phyloP scores from a whole-genome alignment of 2,797 vertebrate genomes.

The Alosa sapidissima region DNA sequence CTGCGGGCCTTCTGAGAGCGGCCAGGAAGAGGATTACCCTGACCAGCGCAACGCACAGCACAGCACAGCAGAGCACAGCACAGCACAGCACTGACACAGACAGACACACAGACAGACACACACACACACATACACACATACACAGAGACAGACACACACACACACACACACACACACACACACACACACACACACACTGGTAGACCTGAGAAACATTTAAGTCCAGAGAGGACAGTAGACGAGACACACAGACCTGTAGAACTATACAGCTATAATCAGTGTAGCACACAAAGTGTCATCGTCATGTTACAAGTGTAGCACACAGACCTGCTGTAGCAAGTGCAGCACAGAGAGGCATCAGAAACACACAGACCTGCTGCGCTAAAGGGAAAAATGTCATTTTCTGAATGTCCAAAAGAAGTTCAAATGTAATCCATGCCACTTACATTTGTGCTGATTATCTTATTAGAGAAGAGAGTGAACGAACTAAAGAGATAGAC shows the following conservation, averaged over 20 bases:
- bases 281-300: too few relatives aligned
- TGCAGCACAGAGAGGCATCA: too few relatives aligned
- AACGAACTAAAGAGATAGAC: background rate
- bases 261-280: background rate
- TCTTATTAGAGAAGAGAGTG: background rate
- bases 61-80: background rate
- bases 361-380: too few relatives aligned
- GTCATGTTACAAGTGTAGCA: background rate
- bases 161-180: slow-evolving; percentile 23
- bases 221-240: background rate
- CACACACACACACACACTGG: background rate
- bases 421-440: background rate
- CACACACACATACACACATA: slow-evolving; percentile 20
- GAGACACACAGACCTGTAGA: background rate
- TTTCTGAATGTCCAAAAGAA: slow-evolving; percentile 5
- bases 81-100: background rate
- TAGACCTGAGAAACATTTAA: background rate
- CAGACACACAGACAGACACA: background rate
- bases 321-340: background rate
- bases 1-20: background rate
- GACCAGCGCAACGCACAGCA: background rate
- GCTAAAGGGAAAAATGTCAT: background rate
- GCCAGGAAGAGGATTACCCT: background rate
- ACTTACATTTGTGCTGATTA: background rate
- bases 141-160: slow-evolving; percentile 22